A percentile compares a stretch with the other conserved stretches of the same genome.
These are phyloP conservation scores for Ceratosolen solmsi DNA, from an alignment of 1,140 invertebrate species.

Conservation along the genomic window DNA sequence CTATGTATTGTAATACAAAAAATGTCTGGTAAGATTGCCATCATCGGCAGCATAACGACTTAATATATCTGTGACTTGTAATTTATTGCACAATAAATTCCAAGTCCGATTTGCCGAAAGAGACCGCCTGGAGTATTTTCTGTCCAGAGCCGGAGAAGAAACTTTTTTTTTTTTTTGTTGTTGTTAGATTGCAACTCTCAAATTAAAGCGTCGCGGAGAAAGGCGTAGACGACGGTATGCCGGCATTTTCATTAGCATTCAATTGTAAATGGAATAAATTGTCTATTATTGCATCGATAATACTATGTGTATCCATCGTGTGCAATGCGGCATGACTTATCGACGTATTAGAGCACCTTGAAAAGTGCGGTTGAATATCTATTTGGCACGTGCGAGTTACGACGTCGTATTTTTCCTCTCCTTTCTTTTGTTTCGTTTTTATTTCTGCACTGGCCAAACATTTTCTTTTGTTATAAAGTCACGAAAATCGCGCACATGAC, in stretches of 20 bases:
- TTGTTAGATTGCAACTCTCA: too few relatives aligned
- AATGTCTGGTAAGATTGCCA: background rate
- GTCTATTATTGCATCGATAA: conserved; percentile 10
- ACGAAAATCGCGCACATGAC: background rate
- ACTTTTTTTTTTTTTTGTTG: too few relatives aligned
- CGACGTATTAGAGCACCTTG: conserved; percentile 33
- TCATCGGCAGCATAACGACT: background rate
- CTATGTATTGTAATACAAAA: too few relatives aligned
- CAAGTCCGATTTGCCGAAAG: background rate
- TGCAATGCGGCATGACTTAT: conserved; percentile 28
- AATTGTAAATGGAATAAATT: conserved; percentile 5
- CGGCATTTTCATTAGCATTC: conserved; percentile 2
- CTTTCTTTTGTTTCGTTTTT: background rate
- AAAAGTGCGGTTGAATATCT: conserved; percentile 3
- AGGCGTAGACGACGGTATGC: too few relatives aligned
- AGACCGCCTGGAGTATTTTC: too few relatives aligned
- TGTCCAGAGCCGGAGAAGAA: too few relatives aligned
- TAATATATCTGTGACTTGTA: background rate
- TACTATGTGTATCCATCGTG: background rate
- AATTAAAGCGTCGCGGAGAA: background rate
- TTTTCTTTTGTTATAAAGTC: background rate
- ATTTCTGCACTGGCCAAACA: background rate
- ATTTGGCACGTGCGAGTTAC: conserved; percentile 3
- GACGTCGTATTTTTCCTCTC: background rate
- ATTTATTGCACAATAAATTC: background rate